Evolutionary conservation across 2,888 invertebrate species (phyloP), one percentile per base, ranked within the genome.

Genomic region (Pristionchus arcanus): DNA sequence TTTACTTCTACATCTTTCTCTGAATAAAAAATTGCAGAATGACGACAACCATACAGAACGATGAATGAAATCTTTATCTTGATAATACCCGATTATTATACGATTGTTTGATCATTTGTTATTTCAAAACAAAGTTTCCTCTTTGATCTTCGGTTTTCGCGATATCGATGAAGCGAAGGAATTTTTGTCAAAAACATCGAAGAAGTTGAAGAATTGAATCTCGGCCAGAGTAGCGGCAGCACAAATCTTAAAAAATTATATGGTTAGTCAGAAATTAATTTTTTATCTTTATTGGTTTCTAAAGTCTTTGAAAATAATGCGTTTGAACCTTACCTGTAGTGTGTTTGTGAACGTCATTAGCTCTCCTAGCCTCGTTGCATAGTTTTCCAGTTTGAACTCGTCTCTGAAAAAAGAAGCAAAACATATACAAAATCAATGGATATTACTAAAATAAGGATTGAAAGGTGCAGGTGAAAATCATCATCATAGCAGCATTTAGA

Each of bases 331-430:
- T 15, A 91, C 91, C 68, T 90, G 49, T 9, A 91, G 74, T 13
- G 87, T 71, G 34, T 84, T 89, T 63, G 84, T 68, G 5, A 91
- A 81, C 55, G 87, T 89, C 91, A 91, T 90, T 1, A 91, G 49
- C n/a, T 91, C 91, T 34, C 91, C 91, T 7, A 91, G 42, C 28
- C 91, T 74, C 28, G 90, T 71, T 1, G 91, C 86, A 31, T 91
- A 91, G 71, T 91, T 90, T 37, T 87, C 66, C 66, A 91, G 49
- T 31, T 87, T 90, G 63, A 89, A 87, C 25, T 87, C 90, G 87
- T 84, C 84, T 59, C 91, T 91, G 83, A 42, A 91, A 37, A 0
- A 28, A 7, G 15, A 28, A n/a, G n/a, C n/a, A n/a, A n/a, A n/a
- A n/a, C n/a, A n/a, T n/a, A n/a, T n/a, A n/a, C n/a, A n/a, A n/a